Base-by-base conservation (phyloP, 2,797 vertebrate species). In the Hephaestus fuliginosus region DNA sequence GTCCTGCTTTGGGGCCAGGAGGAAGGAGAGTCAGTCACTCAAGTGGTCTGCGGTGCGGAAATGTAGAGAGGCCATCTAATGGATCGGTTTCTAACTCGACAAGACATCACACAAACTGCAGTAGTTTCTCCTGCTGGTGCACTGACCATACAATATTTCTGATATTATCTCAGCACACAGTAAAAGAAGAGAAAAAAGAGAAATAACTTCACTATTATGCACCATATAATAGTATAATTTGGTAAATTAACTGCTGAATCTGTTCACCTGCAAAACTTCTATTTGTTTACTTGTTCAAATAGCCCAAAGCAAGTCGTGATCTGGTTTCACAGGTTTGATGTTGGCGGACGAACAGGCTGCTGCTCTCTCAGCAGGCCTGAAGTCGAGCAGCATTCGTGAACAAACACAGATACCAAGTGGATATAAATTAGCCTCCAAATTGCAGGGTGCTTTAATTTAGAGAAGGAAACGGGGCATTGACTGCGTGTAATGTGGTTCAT, bases 31-130 rank as follows among this genome's bases (percentile, higher is more conserved):
- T 25, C 62, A 62, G 30, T 61, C 76, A 63, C 18, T 78, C 28
- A 64, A 62, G 79, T 28, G 74, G 68, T 79, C 79, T 84, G 77
- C 56, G 65, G 68, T 61, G 78, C 48, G 39, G 63, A 60, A 80
- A 65, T 83, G 61, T 13, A 55, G 57, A 74, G 53, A 65, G 51
- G 48, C 13, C 44, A 43, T 75, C 1, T 83, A 64, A 80, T 75
- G 77, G 61, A 44, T 11, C 52, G 46, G 56, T 57, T 74, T 74
- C 51, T 55, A 60, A 51, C 65, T 60, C 30, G 61, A 44, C 63
- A 81, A 48, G 41, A 70, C 67, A 18, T 15, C 70, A 62, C 65
- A 51, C 18, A 39, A 33, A 14, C 72, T 53, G 56, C 62, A 76
- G 66, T 48, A n/a, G 22, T 20, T 53, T 56, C 52, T 62, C 28